Evolutionary conservation across 2,113 vertebrate species (phyloP), one percentile per base, ranked within the genome.

Genomic region (Antechinus flavipes): DNA sequence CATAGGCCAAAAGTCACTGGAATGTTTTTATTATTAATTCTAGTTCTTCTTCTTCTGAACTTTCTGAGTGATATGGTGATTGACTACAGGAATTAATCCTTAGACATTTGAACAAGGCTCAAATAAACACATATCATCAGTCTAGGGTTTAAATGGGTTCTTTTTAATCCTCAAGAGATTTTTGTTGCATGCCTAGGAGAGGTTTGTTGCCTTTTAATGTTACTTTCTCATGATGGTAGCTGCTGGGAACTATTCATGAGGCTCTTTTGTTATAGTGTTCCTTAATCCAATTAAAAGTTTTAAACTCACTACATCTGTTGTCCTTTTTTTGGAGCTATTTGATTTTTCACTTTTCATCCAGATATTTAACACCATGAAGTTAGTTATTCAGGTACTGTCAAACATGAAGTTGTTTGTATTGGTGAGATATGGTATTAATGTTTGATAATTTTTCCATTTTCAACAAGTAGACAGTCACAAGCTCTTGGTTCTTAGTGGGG

Each of bases 11-110:
- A 90, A 90, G 94, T 89, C 35, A n/a, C 68, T 56, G 89, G 94
- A 95, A 96, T 93, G 95, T 94, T 95, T 96, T 96, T 58, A 16
- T 24, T 93, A 93, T 92, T 95, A 96, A 95, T 96, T 53, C 0
- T 92, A 92, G 89, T 54, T 93, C 27, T 92, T 90, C 58, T 95
- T 96, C 94, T 96, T 42, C 47, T n/a, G 94, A 94, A 27, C 54
- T 53, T 76, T 97, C 30, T 95, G 91, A 94, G 50, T 53, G 42
- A 93, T 93, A 93, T 42, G 35, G 52, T 55, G n/a, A 93, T 42
- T 52, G 68, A 93, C 93, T 47, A 90, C 2, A 93, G n/a, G 92
- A 16, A 84, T 96, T 49, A 91, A 61, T 46, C 8, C 14, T 8
- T 49, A 47, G 54, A 23, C 16, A 93, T 92, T 94, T 89, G 91